Evolutionary conservation across 2,113 vertebrate species (phyloP), one percentile per base, ranked within the genome.

Genomic region (Sander lucioperca): DNA sequence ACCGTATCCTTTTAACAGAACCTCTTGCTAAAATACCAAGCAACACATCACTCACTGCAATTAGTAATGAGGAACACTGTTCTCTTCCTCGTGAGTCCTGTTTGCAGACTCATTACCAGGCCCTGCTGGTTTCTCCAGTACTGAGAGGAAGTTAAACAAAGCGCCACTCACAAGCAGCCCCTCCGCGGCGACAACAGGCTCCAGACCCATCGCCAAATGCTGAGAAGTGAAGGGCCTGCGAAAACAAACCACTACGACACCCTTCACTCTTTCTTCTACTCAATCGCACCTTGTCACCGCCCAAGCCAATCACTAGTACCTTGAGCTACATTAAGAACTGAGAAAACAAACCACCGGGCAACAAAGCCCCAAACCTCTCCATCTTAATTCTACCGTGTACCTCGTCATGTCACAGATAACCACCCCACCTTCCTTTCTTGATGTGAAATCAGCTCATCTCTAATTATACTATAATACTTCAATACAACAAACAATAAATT

Each of bases 71-170:
- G 82, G 68, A 88, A 80, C 57, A 16, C 59, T 19, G 70, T 84
- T 85, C 74, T 76, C 87, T 86, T 90, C 89, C 92, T 86, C 15
- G 53, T 59, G 88, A 93, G 91, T 88, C 88, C 90, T 95, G 94
- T 95, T 95, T 95, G 93, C 94, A 89, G 90, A 93, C 91, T 94
- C 94, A 95, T 95, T 94, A 95, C 89, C 86, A 88, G 91, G 87
- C 92, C 92, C 94, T 80, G 94, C 93, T 94, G 93, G 91, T 94
- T 94, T 88, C 93, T 94, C 56, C 71, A 84, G 89, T 93, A 92
- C 91, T 94, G 92, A 95, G 93, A 94, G 94, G 92, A 94, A 94
- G 92, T 94, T 93, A 95, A 95, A 95, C 93, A 95, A 94, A 92
- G 91, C 88, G 19, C 82, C 93, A 91, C 93, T 94, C 92, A 91